A percentile compares a stretch with the other conserved stretches of the same genome.
phyloP scores from a whole-genome alignment of 2,888 invertebrate genomes.

The Ectemnius cavifrons region DNA sequence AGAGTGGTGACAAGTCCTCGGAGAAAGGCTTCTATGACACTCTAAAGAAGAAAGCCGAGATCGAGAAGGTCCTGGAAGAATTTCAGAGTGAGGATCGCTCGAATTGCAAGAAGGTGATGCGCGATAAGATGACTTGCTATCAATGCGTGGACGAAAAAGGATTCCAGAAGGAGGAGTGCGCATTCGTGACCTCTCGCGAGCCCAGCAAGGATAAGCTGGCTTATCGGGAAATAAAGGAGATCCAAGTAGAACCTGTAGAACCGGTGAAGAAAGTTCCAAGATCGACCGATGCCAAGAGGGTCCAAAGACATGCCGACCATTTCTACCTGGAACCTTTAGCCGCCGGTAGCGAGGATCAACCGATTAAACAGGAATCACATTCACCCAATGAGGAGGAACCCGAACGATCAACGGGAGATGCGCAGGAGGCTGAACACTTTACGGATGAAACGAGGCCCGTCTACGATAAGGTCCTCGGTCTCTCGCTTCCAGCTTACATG shows the following conservation, averaged over 20 bases:
- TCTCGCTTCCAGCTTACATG: conserved; percentile 85
- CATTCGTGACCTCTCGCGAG: conserved; percentile 86
- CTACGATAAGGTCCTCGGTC: conserved; percentile 83
- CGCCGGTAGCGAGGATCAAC: conserved; percentile 46
- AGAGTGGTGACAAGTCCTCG: conserved; percentile 24
- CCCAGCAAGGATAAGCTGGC: conserved; percentile 83
- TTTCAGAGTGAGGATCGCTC: conserved; percentile 86
- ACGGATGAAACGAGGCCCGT: conserved; percentile 84
- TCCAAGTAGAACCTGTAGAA: conserved; percentile 29
- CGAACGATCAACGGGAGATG: conserved; percentile 30
- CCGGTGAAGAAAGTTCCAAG: conserved; percentile 38
- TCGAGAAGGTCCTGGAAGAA: conserved; percentile 86
- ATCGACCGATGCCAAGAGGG: conserved; percentile 65
- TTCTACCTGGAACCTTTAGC: conserved; percentile 49
- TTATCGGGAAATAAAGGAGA: conserved; percentile 83
- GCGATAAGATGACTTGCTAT: conserved; percentile 88
- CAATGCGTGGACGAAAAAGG: conserved; percentile 85
- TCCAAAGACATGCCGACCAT: conserved; percentile 39
- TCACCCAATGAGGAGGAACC: conserved; percentile 44
- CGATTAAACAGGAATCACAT: conserved; percentile 40
- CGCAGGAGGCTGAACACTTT: conserved; percentile 67
- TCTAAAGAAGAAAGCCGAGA: conserved; percentile 81
- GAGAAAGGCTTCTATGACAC: conserved; percentile 63
- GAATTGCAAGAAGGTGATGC: conserved; percentile 85
- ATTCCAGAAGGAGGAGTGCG: conserved; percentile 87